Evolutionary conservation across 1,140 invertebrate species (phyloP).

Genomic region (Conus betulinus): DNA sequence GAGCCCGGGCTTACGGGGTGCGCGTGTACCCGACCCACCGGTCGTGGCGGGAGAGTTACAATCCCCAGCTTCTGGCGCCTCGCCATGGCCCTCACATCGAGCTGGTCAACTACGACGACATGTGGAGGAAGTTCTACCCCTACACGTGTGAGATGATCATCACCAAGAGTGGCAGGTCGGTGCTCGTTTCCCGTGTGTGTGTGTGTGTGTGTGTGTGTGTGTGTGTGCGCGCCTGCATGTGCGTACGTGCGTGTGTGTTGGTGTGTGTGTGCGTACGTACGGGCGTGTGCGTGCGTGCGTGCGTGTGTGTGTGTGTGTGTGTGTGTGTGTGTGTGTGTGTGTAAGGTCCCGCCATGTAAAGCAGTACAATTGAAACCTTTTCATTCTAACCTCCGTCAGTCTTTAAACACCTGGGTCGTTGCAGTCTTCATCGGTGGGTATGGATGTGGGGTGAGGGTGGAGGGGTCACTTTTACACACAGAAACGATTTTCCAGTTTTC

Average conservation of each 20-base stretch:
- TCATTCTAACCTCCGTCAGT: too few relatives aligned
- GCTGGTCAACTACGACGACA: conserved; percentile 81
- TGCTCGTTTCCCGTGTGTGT: not conserved
- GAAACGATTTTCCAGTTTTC: too few relatives aligned
- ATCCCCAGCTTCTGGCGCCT: not conserved
- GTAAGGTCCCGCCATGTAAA: too few relatives aligned
- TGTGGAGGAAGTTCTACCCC: conserved; percentile 99
- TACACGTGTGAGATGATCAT: conserved; percentile 99
- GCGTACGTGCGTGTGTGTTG: conserved; percentile 7
- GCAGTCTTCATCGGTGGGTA: too few relatives aligned
- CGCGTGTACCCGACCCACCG: not conserved
- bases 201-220: conserved; percentile 17
- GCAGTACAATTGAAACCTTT: too few relatives aligned
- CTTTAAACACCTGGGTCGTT: too few relatives aligned
- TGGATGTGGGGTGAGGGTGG: too few relatives aligned
- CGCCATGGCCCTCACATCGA: conserved; percentile 64
- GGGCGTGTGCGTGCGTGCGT: not conserved
- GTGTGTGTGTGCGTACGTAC: not conserved
- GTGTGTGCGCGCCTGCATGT: not conserved
- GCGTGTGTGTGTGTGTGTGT: not conserved
- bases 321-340: not conserved
- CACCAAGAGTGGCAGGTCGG: conserved; percentile 98
- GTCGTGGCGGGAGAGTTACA: not conserved
- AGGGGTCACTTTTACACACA: too few relatives aligned
- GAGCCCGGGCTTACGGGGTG: not conserved